Evolutionary conservation across 1,140 invertebrate species (phyloP), one percentile per base, ranked within the genome.

Genomic region (Leptinotarsa defecta): DNA sequence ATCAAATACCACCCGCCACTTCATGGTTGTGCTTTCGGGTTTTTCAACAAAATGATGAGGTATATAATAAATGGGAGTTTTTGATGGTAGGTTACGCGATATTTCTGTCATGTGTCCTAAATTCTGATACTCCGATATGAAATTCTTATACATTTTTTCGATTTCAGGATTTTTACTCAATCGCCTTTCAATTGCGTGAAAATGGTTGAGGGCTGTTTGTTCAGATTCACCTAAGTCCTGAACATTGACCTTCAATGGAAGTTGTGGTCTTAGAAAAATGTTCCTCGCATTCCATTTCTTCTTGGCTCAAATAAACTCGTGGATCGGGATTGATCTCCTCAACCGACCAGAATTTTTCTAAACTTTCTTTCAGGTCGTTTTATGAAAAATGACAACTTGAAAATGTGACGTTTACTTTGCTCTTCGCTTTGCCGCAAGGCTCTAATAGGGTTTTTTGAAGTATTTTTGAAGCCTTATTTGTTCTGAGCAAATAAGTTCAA

Each of bases 41-140:
- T 82, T 80, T 5, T 81, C 15, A 0, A 85, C 83, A n/a, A 68
- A 43, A 68, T 84, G 83, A 79, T 85, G 85, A 13, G 84, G 83
- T 13, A 86, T 48, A 75, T 86, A 85, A 79, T 73, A 75, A 27
- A 49, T 69, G 24, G 68, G 6, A 24, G 68, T 34, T 20, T 62
- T 57, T 57, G 13, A 8, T 27, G 27, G 3, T 19, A 69, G 15
- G 13, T 27, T 6, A 6, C 27, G 27, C 27, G 27, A 27, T 27
- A 48, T 27, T 27, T 27, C 27, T 27, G 27, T 27, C 79, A 80
- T 81, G 72, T 86, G 82, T 11, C 80, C 80, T 70, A 84, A 68
- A 2, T 76, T 61, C 8, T 65, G 22, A 76, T 86, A 87, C 76
- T 86, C 86, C 24, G 81, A 34, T 24, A 87, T 84, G 70, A 86